These are phyloP conservation scores for Hucho hucho DNA, from an alignment of 2,113 vertebrate genomes.

Conservation along the genomic window DNA sequence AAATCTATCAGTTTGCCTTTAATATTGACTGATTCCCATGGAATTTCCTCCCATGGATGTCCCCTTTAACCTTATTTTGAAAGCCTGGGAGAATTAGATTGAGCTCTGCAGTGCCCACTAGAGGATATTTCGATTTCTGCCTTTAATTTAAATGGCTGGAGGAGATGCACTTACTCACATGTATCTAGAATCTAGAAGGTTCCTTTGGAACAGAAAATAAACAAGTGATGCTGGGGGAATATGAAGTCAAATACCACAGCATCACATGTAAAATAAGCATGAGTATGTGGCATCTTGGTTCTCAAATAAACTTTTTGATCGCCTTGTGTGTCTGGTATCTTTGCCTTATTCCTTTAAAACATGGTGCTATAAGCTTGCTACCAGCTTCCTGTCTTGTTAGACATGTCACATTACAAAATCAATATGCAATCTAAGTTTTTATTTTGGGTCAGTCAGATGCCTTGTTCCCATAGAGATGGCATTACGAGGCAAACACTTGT, in stretches of 20 bases:
- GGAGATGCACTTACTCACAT: background rate
- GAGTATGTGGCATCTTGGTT: too few relatives aligned
- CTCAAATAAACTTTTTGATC: too few relatives aligned
- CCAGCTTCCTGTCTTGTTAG: too few relatives aligned
- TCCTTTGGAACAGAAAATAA: background rate
- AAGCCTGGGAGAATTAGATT: slow-evolving; percentile 19
- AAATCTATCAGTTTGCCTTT: background rate
- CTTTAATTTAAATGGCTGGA: background rate
- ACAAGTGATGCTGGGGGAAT: background rate
- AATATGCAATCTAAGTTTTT: background rate
- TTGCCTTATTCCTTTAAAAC: too few relatives aligned
- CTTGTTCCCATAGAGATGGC: too few relatives aligned
- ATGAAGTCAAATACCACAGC: background rate
- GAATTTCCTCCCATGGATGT: background rate
- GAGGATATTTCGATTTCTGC: slow-evolving; percentile 30
- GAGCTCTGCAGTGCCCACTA: slow-evolving; percentile 59
- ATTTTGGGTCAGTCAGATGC: background rate
- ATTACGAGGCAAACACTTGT: too few relatives aligned
- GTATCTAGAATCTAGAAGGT: slow-evolving; percentile 2
- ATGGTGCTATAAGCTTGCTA: too few relatives aligned
- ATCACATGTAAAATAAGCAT: background rate
- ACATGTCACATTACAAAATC: too few relatives aligned
- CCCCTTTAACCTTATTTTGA: background rate
- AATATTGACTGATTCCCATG: background rate
- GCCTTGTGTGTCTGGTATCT: too few relatives aligned